Conservation (phyloP, 2,888 invertebrate species). For the Anthophora plumipes region DNA sequence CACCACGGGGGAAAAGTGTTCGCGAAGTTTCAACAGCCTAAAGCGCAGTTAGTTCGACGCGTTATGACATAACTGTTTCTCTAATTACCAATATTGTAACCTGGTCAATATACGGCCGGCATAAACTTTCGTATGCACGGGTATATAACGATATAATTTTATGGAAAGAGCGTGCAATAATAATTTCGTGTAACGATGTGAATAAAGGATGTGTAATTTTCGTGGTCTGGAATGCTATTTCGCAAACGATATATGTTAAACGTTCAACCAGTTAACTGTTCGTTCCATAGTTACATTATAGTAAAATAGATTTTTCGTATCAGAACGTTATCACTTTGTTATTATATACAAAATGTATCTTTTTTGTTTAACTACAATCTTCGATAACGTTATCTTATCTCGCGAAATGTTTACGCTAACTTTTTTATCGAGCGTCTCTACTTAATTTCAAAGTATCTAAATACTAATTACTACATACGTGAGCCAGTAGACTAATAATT, state of each 20-base stretch:
- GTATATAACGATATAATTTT: slow-evolving; percentile 10
- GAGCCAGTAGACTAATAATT: not conserved
- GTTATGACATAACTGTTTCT: slow-evolving; percentile 42
- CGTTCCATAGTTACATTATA: not conserved
- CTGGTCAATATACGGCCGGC: not conserved
- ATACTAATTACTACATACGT: not conserved
- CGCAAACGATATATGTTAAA: slow-evolving; percentile 19
- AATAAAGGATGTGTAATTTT: slow-evolving; percentile 9
- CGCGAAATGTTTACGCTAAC: not conserved
- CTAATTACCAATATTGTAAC: slow-evolving; percentile 25
- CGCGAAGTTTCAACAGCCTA: not conserved
- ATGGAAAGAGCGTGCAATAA: not conserved
- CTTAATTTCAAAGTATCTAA: slow-evolving; percentile 6
- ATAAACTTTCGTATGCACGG: not conserved
- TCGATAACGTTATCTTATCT: not conserved
- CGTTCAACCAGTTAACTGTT: not conserved
- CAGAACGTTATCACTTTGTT: not conserved
- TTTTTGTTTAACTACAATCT: not conserved
- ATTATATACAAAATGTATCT: not conserved
- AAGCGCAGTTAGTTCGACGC: slow-evolving; percentile 8
- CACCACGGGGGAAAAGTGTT: not conserved
- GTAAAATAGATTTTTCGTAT: not conserved
- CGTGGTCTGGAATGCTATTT: not conserved
- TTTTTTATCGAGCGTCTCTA: not conserved
- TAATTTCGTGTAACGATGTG: slow-evolving; percentile 5